Evolutionary conservation across 1,140 invertebrate genomes (phyloP), one percentile per base, ranked within the genome.

Genomic region (Saccostrea glomerata): DNA sequence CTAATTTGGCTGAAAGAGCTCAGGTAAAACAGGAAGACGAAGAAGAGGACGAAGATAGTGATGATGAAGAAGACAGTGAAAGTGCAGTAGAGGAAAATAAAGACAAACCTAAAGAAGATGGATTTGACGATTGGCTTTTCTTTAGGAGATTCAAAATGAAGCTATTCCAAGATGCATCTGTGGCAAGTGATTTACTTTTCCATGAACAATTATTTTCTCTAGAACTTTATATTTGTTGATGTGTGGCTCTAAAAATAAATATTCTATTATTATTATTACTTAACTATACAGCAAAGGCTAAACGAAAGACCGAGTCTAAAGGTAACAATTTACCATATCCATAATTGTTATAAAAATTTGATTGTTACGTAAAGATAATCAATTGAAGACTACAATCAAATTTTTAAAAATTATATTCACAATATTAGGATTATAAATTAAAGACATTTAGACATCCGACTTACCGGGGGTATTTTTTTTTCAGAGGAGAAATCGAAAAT

Each of bases 1-100:
- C 96, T 5, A 12, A 9, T 9, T 36, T 84, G n/a, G 82, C 82
- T 9, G 82, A 84, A 20, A 56, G 54, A 20, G 40, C 7, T 36
- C 70, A 77, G 36, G 58, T n/a, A 5, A n/a, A 17, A 63, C 6
- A 77, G 11, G 13, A 77, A 30, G 70, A 77, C 11, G 30, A 15
- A 15, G 70, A 77, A 3, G 70, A 30, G 5, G 70, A 77, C 23
- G 23, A 25, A 12, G 70, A 73, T 73, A 25, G 30, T 30, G 25
- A 13, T 30, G 70, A 77, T 11, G 23, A 77, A 11, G 30, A 36
- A 4, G 25, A 77, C 11, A 20, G 15, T 17, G 23, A 30, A 7
- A 77, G 25, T 11, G 15, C 0, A 11, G 11, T 23, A 4, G 17
- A 20, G 23, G 20, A 66, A 66, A 23, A 4, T 7, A 23, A 66